Base-by-base conservation (phyloP, 2,113 vertebrate species). In the Ovibos moschatus region DNA sequence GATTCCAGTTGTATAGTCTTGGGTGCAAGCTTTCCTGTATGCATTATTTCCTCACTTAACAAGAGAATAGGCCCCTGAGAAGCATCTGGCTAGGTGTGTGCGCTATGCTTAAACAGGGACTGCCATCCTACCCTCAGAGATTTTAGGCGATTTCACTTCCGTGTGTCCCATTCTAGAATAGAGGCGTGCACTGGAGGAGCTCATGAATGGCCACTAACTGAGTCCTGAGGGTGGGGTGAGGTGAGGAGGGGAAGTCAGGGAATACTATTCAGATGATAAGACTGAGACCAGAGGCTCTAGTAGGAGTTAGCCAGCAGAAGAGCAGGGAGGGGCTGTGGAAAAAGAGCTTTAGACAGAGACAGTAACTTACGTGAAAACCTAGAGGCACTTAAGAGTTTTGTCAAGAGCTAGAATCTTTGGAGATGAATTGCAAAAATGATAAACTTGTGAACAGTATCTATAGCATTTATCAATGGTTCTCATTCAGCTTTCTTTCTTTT, bases 381-480 rank as follows among this genome's bases (percentile, higher is more conserved):
- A n/a, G 40, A 94, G 36, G 27, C 28, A 87, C 16, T 93, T 79
- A 11, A 86, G 74, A 47, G 51, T 81, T 92, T 98, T 93, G 21
- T 91, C 27, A 51, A 83, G 67, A 92, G 62, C 7, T 60, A 57
- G 55, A 94, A 74, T 87, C 28, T 64, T 81, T 89, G 76, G 55
- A 45, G 16, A 90, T 8, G 55, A 89, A 79, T 28, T 74, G 19
- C 10, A 50, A n/a, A 96, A 50, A 64, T 55, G 57, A 81, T 81
- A 82, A 74, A 43, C 13, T 53, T 87, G 55, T 40, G 23, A 62
- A 74, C 60, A 71, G 9, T 57, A 47, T 89, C 30, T 40, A 27
- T 53, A 28, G 33, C 55, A 55, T 28, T 71, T 58, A 71, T 36
- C 90, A 8, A 7, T 30, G 10, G 21, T 81, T 95, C 28, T 82